Conservation (phyloP, 1,140 invertebrate species). For the Drosophila tsacasi region DNA sequence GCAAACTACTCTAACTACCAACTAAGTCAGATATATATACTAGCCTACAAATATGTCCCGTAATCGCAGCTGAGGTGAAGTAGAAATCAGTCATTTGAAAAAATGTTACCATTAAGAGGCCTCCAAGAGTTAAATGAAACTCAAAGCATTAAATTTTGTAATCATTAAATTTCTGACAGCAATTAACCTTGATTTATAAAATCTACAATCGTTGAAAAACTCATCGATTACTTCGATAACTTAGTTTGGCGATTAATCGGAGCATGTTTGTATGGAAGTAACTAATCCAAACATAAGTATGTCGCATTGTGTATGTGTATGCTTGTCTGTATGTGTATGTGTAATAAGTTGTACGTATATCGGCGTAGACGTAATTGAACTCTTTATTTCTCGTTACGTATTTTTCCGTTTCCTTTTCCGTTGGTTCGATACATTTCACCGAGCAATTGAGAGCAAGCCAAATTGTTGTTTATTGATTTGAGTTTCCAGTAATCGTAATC, state of each 20-base stretch:
- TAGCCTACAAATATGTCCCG: conserved; percentile 19
- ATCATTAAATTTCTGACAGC: neutral
- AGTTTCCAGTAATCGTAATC: conserved; percentile 25
- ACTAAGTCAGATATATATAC: conserved; percentile 47
- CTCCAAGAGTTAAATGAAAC: neutral
- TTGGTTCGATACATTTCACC: conserved; percentile 31
- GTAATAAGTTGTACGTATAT: conserved; percentile 53
- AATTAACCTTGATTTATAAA: neutral
- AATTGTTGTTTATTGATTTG: conserved; percentile 23
- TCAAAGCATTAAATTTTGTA: neutral
- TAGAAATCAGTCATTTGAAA: neutral
- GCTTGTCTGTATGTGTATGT: conserved; percentile 64
- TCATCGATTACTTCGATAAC: conserved; percentile 1
- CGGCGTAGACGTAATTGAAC: conserved; percentile 41
- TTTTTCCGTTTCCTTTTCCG: neutral
- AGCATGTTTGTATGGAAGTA: conserved; percentile 27
- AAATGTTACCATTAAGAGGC: no score
- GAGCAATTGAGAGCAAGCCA: conserved; percentile 34
- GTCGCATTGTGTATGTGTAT: conserved; percentile 64
- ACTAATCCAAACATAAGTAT: conserved; percentile 43
- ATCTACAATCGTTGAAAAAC: neutral
- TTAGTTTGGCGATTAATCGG: neutral
- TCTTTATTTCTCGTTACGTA: conserved; percentile 3
- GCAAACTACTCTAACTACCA: conserved; percentile 49
- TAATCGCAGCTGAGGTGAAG: neutral